Base-by-base conservation (phyloP, 2,113 vertebrate genomes). In the Rallus limicola region DNA sequence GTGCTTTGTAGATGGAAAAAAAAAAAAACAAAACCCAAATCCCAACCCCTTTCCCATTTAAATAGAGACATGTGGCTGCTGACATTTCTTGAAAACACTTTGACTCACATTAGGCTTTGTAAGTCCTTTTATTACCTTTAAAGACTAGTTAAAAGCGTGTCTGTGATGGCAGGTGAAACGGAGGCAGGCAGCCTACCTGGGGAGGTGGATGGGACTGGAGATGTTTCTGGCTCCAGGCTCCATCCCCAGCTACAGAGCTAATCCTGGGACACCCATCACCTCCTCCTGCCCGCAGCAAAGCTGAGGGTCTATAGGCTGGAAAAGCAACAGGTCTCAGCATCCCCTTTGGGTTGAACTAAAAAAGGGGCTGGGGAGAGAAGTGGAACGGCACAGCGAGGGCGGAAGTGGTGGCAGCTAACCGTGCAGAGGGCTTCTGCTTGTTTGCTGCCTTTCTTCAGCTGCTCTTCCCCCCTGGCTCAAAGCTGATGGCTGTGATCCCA, bases 41-140 rank as follows among this genome's bases (percentile, higher is more conserved):
- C 1, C 15, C 20, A 16, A 1, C 8, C 44, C 56, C 34, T 91
- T 93, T 46, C 81, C 93, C 82, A 85, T 96, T 93, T 86, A 78
- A 96, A 93, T 82, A 87, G 89, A 93, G 81, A 60, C 77, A 36
- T 64, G 93, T 87, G 94, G 86, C 94, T 92, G 93, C 89, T 97
- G 96, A 93, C 86, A 87, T 96, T 84, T 91, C 91, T 87, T 95
- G 93, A 92, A 95, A 93, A 91, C 93, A 95, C 95, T 93, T 95
- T 93, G 94, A 87, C 83, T 95, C 86, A 65, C 24, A 79, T 88
- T 71, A 95, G 68, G 95, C 96, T 95, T 96, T 95, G 46, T 71
- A 92, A 81, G 83, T 91, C 94, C 91, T 95, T 94, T 96, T 48
- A 79, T 96, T 95, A 94, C 67, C 94, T 92, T 93, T 91, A 93